phyloP scores from a whole-genome alignment of 2,113 vertebrate species.

The Pleuronectes platessa region DNA sequence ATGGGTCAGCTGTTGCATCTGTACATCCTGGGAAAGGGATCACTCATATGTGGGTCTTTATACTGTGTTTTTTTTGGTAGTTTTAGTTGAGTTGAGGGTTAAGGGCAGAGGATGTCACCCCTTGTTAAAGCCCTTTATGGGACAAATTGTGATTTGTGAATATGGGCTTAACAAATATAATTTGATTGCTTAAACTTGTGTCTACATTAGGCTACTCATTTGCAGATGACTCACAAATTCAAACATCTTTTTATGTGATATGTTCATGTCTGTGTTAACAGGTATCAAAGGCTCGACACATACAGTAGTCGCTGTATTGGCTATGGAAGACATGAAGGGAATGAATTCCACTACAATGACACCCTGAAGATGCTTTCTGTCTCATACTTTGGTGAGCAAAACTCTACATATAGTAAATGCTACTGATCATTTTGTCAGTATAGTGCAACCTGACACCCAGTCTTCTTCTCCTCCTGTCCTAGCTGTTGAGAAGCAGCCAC shows the following conservation, averaged over 20 bases:
- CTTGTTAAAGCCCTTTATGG: too few relatives aligned
- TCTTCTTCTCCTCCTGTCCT: constrained; percentile 9
- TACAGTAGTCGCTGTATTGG: constrained; percentile 54
- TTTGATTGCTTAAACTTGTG: too few relatives aligned
- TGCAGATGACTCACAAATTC: too few relatives aligned
- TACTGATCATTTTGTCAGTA: neutral
- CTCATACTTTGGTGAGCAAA: constrained; percentile 74
- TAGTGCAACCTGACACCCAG: neutral
- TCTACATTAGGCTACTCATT: too few relatives aligned
- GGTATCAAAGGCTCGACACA: constrained; percentile 43
- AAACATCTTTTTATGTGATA: neutral
- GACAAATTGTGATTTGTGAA: too few relatives aligned
- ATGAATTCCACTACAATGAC: constrained; percentile 76
- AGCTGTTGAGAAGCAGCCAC: constrained; percentile 29
- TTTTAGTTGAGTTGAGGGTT: too few relatives aligned
- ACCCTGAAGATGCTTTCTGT: constrained; percentile 75
- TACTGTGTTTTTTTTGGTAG: too few relatives aligned
- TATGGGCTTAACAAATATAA: too few relatives aligned
- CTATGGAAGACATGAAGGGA: constrained; percentile 79
- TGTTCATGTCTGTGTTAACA: constrained; percentile 14
- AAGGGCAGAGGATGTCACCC: too few relatives aligned
- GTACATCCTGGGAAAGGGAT: too few relatives aligned
- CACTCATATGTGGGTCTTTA: too few relatives aligned
- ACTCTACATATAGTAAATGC: rapidly evolving
- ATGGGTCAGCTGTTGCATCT: too few relatives aligned